Evolutionary conservation across 92 coral and sea anemone species (phyloP).

Genomic region (Isaurus tuberculatus): DNA sequence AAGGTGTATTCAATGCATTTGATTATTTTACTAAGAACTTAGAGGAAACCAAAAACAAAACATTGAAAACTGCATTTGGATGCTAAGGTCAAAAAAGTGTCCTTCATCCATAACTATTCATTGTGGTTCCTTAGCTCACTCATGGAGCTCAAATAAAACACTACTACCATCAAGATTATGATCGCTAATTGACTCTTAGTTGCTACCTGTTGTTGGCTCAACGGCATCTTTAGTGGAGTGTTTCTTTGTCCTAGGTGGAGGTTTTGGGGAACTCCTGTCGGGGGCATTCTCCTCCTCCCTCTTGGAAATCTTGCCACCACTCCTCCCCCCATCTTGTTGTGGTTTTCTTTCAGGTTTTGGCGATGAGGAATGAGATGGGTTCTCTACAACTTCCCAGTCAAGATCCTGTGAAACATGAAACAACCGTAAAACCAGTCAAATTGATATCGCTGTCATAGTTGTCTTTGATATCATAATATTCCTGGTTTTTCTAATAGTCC

Average conservation of each 20-base stretch:
- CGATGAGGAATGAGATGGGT: constrained; percentile 51
- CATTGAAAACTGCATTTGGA: no score
- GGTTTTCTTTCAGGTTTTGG: constrained; percentile 32
- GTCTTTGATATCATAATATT: no score
- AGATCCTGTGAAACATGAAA: constrained; percentile 61
- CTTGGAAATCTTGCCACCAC: not conserved
- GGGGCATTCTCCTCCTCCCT: constrained; percentile 8
- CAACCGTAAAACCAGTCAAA: not conserved
- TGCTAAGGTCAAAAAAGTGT: no score
- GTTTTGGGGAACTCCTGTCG: constrained; percentile 23
- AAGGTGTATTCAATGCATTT: no score
- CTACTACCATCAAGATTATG: not conserved
- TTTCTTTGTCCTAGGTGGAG: constrained; percentile 39
- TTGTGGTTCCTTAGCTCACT: no score
- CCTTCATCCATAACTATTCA: no score
- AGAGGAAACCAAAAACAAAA: no score
- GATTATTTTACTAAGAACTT: no score
- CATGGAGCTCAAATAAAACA: no score
- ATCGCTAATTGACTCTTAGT: not conserved
- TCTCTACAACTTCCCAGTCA: constrained; percentile 88
- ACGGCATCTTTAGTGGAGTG: not conserved
- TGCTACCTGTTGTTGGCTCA: constrained; percentile 3
- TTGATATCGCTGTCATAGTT: no score
- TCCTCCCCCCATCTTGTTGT: constrained; percentile 12
- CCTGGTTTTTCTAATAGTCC: no score